Evolutionary conservation across 2,888 invertebrate genomes (phyloP), one percentile per base, ranked within the genome.

Genomic region (Melinaea menophilus): DNA sequence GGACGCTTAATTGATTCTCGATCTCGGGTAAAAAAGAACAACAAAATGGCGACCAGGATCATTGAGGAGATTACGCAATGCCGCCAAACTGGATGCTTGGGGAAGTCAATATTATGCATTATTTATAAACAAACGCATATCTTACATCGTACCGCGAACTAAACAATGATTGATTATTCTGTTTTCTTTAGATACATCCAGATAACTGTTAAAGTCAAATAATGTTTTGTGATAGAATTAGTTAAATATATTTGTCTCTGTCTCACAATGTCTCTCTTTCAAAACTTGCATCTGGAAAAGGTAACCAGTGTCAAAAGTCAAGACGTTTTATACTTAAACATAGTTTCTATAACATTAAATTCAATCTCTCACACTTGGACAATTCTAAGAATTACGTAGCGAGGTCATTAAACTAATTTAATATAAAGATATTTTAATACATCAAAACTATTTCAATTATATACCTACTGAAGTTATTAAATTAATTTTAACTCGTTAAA

Each of bases 11-110:
- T 87, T 88, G 84, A 85, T 85, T 87, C 83, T 77, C 75, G 79
- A 78, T 83, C 78, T 73, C 74, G 45, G 12, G 62, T 37, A 58
- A 57, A 62, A 63, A 71, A 75, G 81, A 83, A 86, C 84, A 82
- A 65, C 73, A 84, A 79, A 71, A 80, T 79, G 82, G 80, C 79
- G 64, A 77, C 74, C 82, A 77, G 83, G 83, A 87, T 84, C 87
- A 88, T 85, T 89, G 88, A 86, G 86, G 85, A 85, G 84, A 88
- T 89, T 88, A 85, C 85, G 83, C 85, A 86, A 89, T 87, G 87
- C 79, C 80, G 84, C 86, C 81, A 78, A 85, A 89, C 90, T 85
- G 89, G 88, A 84, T 85, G 78, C 77, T 75, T 72, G 74, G 78
- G 81, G 80, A 82, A 82, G 81, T 80, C 79, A 79, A 79, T 80